Base-by-base conservation (phyloP, 2,113 vertebrate genomes). In the Malurus elegans region DNA sequence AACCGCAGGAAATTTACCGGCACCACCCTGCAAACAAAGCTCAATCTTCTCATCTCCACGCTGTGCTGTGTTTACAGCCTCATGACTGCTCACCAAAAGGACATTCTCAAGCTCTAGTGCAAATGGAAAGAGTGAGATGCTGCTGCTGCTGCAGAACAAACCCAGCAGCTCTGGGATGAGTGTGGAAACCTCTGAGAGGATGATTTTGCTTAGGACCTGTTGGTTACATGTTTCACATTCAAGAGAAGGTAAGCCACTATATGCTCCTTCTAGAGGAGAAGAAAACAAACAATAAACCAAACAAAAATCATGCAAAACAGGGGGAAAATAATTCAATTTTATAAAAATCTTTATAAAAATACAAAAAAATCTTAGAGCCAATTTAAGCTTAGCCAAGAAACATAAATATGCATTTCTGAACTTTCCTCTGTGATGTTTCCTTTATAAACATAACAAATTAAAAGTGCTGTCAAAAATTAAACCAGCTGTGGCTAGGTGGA, bases 1-100 rank as follows among this genome's bases (percentile, higher is more conserved):
- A 93, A 51, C 84, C 54, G 69, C 91, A 94, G 97, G 95, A 97
- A 95, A 95, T 96, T 97, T 93, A 97, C 64, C 26, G 88, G 95
- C 75, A 93, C 95, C 94, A 86, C 92, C 93, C 94, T 90, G 60
- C 95, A 96, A 95, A 92, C n/a, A 88, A 64, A 96, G 38, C 56
- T 57, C 92, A 72, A 56, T 53, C 48, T 92, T 92, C 88, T 66
- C 86, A 78, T 76, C 86, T 83, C 81, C 62, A 58, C 0, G 0
- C 32, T 44, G 21, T 3, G 0, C 32, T 44, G 21, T 3, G 1
- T 51, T 66, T 82, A 70, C 78, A 90, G 71, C 34, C 69, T 69
- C 69, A 21, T 0, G 3, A 79, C 81, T 90, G 80, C 54, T 88
- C 45, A 31, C 65, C 51, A 66, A 78, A 70, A 78, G 74, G 66